Base-by-base conservation (phyloP, 2,797 vertebrate species). In the Chromobotia macracanthus region DNA sequence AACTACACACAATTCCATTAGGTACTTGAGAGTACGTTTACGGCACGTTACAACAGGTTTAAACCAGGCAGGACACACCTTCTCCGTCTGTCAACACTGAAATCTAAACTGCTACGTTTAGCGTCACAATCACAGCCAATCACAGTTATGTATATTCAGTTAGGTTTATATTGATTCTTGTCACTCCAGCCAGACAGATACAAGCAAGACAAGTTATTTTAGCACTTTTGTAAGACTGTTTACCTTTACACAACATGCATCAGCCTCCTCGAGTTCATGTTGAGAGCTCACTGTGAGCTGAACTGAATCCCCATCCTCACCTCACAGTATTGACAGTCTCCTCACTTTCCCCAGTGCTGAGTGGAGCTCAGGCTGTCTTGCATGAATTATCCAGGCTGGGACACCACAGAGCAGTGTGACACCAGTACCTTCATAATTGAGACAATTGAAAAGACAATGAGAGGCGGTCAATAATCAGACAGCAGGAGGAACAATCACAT, bases 361-460 rank as follows among this genome's bases (percentile, higher is more conserved):
- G 89, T 89, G n/a, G 89, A 90, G 90, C 91, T 91, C 90, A 83
- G 89, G 90, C 90, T 92, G 92, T 92, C 81, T 67, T 68, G 16
- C 89, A 93, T 95, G 88, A 94, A 94, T 94, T 92, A 94, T 94
- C 91, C 89, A 94, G 88, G 89, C 70, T 84, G 87, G 87, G 90
- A 93, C 86, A 90, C 90, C 90, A 92, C 90, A 89, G 88, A 89
- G 91, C 90, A 89, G 90, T 91, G 89, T 88, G 91, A 92, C 90
- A 91, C 91, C 88, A 92, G 89, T 89, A 90, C 92, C 91, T 93
- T 93, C 93, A 93, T 93, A 93, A 94, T 93, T 93, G 93, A 94
- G 91, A 94, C 91, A 90, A 93, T 91, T 93, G 92, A 94, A 93
- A 94, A 93, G 91, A 93, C 92, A 94, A 92, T 93, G 92, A 89